Evolutionary conservation across 2,113 vertebrate species (phyloP).

Genomic region (Campylomormyrus tamandua): DNA sequence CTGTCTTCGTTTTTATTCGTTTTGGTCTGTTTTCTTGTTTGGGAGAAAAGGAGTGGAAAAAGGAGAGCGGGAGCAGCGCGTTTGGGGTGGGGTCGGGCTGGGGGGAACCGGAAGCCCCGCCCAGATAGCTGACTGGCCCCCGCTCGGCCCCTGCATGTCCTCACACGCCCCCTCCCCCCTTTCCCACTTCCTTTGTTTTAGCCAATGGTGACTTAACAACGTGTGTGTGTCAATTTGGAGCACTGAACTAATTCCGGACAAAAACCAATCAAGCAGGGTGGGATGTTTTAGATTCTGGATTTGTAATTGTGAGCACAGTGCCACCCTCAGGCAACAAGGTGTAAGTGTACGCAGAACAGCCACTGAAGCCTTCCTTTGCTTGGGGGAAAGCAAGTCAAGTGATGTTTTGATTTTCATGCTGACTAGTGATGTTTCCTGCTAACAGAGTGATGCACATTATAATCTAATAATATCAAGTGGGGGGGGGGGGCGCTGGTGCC

Average conservation of each 20-base stretch:
- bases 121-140: not conserved
- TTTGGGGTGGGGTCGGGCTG: not conserved
- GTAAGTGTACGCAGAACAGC: conserved; percentile 40
- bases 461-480: conserved; percentile 25
- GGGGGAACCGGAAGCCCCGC: not conserved
- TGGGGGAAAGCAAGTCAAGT: conserved; percentile 15
- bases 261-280: conserved; percentile 5
- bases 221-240: conserved; percentile 32
- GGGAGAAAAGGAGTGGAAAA: conserved; percentile 5
- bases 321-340: conserved; percentile 50
- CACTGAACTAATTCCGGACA: conserved; percentile 32
- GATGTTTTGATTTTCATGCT: conserved; percentile 27
- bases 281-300: not conserved
- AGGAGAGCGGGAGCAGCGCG: not conserved
- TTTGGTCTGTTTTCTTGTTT: conserved; percentile 17
- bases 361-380: conserved; percentile 24
- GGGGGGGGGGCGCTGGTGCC: not conserved
- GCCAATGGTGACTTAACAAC: conserved; percentile 41
- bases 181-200: conserved; percentile 32
- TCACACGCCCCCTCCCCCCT: conserved; percentile 23
- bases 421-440: conserved; percentile 26
- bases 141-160: not conserved
- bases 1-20: conserved; percentile 32
- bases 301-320: conserved; percentile 55
- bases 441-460: conserved; percentile 23